Evolutionary conservation across 2,888 invertebrate species (phyloP), one percentile per base, ranked within the genome.

Genomic region (Apodemia zela): DNA sequence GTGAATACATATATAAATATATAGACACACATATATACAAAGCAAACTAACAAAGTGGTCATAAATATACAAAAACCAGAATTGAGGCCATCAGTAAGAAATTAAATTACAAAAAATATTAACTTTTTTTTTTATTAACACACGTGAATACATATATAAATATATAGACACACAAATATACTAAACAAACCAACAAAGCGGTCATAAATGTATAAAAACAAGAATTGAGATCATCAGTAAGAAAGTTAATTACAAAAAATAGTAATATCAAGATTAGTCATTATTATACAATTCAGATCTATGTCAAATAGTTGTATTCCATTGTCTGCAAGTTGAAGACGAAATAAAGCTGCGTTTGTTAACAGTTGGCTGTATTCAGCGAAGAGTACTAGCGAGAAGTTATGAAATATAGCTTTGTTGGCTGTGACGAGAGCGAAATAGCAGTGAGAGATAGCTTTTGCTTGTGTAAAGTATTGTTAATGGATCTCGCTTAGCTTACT

Each of bases 331-430:
- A 47, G 8, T 17, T n/a, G 6, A 47, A 47, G 45, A 47, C 17
- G 45, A 47, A 47, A 47, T 47, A 47, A 47, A 17, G 45, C 45
- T 47, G 17, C 45, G n/a, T 47, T 47, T 47, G 45, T n/a, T 7
- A 45, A 45, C 42, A n/a, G 42, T 33, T 33, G 33, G 33, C 38
- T 47, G 45, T 47, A 47, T 47, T 47, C 45, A 47, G 45, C n/a
- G 8, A 7, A 47, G 45, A 47, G 17, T 17, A 38, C 38, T 38
- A 5, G n/a, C n/a, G 45, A 45, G 45, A 45, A 54, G 54, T 54
- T 54, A 54, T 57, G n/a, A 57, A 57, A 29, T 57, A 57, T n/a
- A 6, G 57, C 57, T 57, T 25, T 25, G 25, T 57, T n/a, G 29
- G 8, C 15, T 57, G 57, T 29, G 29, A n/a, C 57, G 57, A n/a